Conservation (phyloP, 2,113 vertebrate species). For the Garra rufa region DNA sequence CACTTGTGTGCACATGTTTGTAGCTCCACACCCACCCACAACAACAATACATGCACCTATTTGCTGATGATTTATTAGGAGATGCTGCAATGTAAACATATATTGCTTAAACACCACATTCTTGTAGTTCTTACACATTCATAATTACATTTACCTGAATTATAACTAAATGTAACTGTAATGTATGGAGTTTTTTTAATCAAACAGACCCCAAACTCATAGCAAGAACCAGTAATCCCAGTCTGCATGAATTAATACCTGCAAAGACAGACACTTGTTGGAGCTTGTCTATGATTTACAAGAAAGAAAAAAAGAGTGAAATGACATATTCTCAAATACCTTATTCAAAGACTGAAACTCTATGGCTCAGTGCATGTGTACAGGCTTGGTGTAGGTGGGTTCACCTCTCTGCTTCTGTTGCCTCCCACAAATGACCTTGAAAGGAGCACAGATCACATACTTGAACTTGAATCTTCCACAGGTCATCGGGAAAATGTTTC, state of each 20-base stretch:
- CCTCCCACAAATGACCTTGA: constrained; percentile 56
- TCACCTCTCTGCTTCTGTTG: constrained; percentile 19
- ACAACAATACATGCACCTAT: not conserved
- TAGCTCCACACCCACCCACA: constrained; percentile 29
- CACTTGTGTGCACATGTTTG: constrained; percentile 11
- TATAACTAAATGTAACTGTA: not conserved
- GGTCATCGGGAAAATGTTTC: not conserved
- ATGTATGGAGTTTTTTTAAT: not conserved
- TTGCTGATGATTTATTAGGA: not conserved
- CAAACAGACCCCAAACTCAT: not conserved
- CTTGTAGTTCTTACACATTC: not conserved
- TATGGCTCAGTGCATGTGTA: constrained; percentile 3
- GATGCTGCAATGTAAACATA: not conserved
- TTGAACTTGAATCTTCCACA: not conserved
- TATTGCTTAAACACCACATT: not conserved
- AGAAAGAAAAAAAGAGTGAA: not conserved
- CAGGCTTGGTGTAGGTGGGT: constrained; percentile 26
- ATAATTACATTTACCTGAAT: not conserved
- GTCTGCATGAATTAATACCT: not conserved
- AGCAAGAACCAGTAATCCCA: not conserved
- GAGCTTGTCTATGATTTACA: not conserved
- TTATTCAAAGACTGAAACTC: not conserved
- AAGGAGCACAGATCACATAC: constrained; percentile 26
- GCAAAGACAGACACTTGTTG: constrained; percentile 3
- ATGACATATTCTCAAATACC: constrained; percentile 1